Base-by-base conservation (phyloP, 2,797 vertebrate genomes). In the Tenualosa thibaudeaui region DNA sequence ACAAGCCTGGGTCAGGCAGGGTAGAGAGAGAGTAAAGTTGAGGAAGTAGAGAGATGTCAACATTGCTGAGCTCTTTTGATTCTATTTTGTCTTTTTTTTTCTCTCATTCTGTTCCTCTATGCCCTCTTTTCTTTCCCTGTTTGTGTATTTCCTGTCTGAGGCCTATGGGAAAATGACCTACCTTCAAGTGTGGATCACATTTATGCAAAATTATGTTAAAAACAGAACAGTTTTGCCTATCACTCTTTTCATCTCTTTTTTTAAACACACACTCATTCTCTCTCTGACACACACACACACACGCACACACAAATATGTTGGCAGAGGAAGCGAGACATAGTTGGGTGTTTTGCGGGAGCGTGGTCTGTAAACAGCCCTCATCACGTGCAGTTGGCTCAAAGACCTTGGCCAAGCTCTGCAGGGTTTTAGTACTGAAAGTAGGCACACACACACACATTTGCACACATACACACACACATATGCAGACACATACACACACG, bases 51-150 rank as follows among this genome's bases (percentile, higher is more conserved):
- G 40, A 78, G 19, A 83, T 58, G 24, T 58, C 51, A 82, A 24
- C 53, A 22, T 40, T 37, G 19, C 62, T 2, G 1, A 65, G n/a
- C 12, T 83, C 22, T 62, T 49, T 83, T 9, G 1, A 51, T 51
- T 51, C 50, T 51, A 51, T 26, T 50, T 17, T 78, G 7, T 3
- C 13, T 88, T 82, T 10, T 3, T 56, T 88, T 81, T 83, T 60
- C 40, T 56, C 19, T 19, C 17, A 4, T 7, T 56, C 17, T 68
- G 0, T 26, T 26, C 15, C 12, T 37, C 24, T 71, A 3, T 71
- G 12, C 40, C 13, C 12, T 10, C 31, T 15, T 37, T 68, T 37
- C 3, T 40, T 12, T 37, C 0, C 15, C 26, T 71, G 7, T 68
- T 81, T 83, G 81, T 81, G 50, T 46, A 82, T 3, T 2, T 50